Conservation (phyloP, 2,888 invertebrate genomes). For the Galerucella pusilla region DNA sequence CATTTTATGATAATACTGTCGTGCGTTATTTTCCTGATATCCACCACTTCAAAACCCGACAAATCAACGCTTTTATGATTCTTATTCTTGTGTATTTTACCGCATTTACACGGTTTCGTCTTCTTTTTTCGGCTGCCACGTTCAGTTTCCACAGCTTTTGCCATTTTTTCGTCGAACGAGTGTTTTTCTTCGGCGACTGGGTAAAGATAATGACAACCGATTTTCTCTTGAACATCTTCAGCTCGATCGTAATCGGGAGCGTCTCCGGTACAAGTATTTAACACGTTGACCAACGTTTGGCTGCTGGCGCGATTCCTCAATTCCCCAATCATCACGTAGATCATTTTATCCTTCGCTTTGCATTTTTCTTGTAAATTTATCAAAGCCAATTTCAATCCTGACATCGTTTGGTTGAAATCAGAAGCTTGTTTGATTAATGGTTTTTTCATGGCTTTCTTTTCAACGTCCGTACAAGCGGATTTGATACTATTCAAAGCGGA, state of each 20-base stretch:
- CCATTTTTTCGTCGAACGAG: constrained; percentile 34
- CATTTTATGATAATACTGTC: constrained; percentile 57
- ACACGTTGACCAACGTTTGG: constrained; percentile 49
- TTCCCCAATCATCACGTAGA: constrained; percentile 58
- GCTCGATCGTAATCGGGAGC: constrained; percentile 51
- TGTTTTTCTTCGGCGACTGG: constrained; percentile 36
- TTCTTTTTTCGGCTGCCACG: constrained; percentile 27
- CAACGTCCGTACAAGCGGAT: constrained; percentile 52
- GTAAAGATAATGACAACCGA: constrained; percentile 30
- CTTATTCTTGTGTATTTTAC: constrained; percentile 44
- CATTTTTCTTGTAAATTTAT: constrained; percentile 58
- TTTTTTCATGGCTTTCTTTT: constrained; percentile 44
- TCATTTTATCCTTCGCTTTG: constrained; percentile 59
- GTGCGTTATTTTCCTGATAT: constrained; percentile 53
- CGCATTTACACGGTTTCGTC: constrained; percentile 44
- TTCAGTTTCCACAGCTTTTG: constrained; percentile 36
- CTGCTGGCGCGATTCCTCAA: constrained; percentile 52
- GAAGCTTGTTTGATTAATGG: constrained; percentile 53
- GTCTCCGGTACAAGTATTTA: constrained; percentile 39
- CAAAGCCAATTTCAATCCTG: constrained; percentile 57
- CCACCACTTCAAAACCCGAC: constrained; percentile 52
- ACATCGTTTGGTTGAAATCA: constrained; percentile 53
- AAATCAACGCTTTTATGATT: constrained; percentile 46
- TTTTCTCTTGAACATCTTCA: constrained; percentile 40
- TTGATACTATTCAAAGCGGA: constrained; percentile 50